phyloP scores from a whole-genome alignment of 2,797 vertebrate species.

The Parauchenoglanis ngamensis region DNA sequence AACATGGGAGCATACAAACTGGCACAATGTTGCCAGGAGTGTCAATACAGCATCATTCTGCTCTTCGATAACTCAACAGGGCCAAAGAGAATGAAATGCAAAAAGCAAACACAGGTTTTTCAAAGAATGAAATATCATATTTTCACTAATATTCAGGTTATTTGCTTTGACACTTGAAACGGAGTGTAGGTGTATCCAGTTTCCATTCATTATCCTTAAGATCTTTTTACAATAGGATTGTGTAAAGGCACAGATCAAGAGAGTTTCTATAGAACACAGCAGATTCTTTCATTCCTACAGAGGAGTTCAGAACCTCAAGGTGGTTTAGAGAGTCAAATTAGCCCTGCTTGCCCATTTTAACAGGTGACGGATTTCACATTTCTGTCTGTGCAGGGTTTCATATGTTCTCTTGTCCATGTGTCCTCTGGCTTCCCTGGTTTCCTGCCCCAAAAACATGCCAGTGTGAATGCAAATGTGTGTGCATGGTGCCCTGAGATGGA shows the following conservation, averaged over 20 bases:
- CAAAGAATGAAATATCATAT: background rate
- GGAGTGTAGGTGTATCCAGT: background rate
- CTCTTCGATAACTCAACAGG: conserved; percentile 41
- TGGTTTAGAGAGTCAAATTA: background rate
- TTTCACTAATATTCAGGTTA: background rate
- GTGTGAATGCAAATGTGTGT: background rate
- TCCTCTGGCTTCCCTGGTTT: background rate
- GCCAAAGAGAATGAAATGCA: background rate
- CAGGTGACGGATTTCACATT: background rate
- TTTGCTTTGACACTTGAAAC: background rate
- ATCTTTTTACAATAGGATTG: conserved; percentile 1
- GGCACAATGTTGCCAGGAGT: conserved; percentile 20
- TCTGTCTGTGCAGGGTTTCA: background rate
- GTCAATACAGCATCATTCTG: conserved; percentile 6
- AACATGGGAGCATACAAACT: conserved; percentile 13
- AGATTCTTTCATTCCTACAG: background rate
- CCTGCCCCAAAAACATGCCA: background rate
- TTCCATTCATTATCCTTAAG: background rate
- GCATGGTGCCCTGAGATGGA: background rate
- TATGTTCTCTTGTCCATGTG: background rate
- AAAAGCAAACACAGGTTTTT: background rate
- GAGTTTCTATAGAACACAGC: background rate
- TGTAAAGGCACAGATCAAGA: background rate
- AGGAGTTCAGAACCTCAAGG: background rate
- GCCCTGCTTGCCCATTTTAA: background rate